Conservation (phyloP, 2,797 vertebrate species). For the Microcaecilia unicolor region DNA sequence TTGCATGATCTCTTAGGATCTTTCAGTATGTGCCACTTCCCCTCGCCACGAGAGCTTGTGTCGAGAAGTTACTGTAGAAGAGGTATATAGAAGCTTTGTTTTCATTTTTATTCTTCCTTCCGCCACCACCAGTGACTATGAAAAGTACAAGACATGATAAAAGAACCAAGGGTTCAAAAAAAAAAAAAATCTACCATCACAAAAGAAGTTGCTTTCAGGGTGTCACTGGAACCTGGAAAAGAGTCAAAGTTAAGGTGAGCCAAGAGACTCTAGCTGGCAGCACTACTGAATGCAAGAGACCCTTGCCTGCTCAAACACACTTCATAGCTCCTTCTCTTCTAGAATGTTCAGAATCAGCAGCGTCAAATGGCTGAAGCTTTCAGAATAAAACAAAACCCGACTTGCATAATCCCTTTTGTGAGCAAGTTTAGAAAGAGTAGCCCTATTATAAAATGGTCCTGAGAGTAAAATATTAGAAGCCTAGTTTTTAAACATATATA, state of each 20-base stretch:
- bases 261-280: neutral
- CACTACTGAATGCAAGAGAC: conserved; percentile 2
- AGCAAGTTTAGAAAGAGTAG: conserved; percentile 51
- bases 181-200: conserved; percentile 23
- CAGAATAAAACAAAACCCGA: no score
- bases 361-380: conserved; percentile 26
- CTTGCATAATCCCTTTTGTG: conserved; percentile 37
- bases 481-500: conserved; percentile 13
- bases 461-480: conserved; percentile 59
- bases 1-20: conserved; percentile 48
- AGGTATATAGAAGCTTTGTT: conserved; percentile 67
- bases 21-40: conserved; percentile 46
- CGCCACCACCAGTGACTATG: conserved; percentile 31
- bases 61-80: conserved; percentile 58
- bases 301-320: conserved; percentile 13
- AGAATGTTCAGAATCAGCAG: conserved; percentile 6
- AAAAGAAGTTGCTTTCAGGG: conserved; percentile 15
- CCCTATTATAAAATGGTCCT: conserved; percentile 63
- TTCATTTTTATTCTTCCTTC: neutral
- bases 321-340: conserved; percentile 14
- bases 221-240: neutral
- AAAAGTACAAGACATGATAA: conserved; percentile 6
- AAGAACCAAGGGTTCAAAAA: neutral
- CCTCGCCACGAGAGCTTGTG: conserved; percentile 41
- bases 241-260: conserved; percentile 13